Base-by-base conservation (phyloP, 2,113 vertebrate genomes). In the Crotalus viridis region DNA sequence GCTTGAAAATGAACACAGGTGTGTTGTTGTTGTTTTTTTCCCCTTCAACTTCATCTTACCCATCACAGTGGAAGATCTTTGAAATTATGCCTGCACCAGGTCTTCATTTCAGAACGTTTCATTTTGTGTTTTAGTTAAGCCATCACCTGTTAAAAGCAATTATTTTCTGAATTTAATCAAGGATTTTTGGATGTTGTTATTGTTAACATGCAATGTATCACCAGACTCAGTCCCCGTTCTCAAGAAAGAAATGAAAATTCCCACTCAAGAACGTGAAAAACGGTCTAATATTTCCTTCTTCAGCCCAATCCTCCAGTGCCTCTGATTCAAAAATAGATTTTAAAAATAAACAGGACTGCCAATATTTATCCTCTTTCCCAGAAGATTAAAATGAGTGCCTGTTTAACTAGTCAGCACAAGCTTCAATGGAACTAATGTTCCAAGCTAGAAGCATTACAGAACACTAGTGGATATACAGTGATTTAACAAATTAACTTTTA, bases 331-430 rank as follows among this genome's bases (percentile, higher is more conserved):
- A 89, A 91, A 94, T 21, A 86, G 74, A 12, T 55, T 26, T 24
- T 51, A 21, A 43, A 86, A 92, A 93, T 93, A 95, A 94, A 54
- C 19, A 95, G 64, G 91, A 92, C 94, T 91, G 89, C 94, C 91
- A 94, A 74, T 93, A 94, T 90, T 3, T 91, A 61, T 88, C 93
- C 93, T 94, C 28, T 91, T 61, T 24, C 87, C 93, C 89, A 55
- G 93, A 19, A 87, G 85, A 87, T 61, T 61, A 91, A 87, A 91
- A 64, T 86, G 55, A 17, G 74, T 91, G 28, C 26, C 43, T 21
- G 12, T 17, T 61, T 56, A 87, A 87, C n/a, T 43, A 61, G n/a
- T 91, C 81, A 91, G 15, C 55, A n/a, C 24, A 87, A n/a, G 17
- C 56, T 15, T 87, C 51, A 33, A 1, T 22, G 51, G 85, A 64